phyloP scores from a whole-genome alignment of 2,797 vertebrate species.

The Enteromius anoplus region DNA sequence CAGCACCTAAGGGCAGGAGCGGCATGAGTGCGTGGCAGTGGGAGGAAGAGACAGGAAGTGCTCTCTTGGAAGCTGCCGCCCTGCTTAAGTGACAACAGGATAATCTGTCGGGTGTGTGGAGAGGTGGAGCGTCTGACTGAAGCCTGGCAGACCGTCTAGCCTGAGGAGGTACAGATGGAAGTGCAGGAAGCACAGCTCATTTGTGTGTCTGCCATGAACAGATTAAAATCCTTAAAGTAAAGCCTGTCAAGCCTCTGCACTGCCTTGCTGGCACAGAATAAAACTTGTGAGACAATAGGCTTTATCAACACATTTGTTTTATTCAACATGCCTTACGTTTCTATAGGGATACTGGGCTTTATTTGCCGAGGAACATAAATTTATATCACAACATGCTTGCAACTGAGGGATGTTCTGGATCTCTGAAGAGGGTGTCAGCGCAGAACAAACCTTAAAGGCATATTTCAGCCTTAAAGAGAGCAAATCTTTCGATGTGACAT shows the following conservation, averaged over 20 bases:
- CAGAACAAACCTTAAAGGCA: conserved; percentile 16
- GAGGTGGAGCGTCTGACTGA: conserved; percentile 48
- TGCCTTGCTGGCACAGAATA: conserved; percentile 5
- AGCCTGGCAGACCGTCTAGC: conserved; percentile 43
- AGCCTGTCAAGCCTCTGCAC: conserved; percentile 11
- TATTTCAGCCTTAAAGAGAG: conserved; percentile 19
- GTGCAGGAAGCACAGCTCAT: conserved; percentile 57
- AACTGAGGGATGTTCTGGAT: neutral
- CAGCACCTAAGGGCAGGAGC: conserved; percentile 39
- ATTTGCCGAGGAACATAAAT: neutral
- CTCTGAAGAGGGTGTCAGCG: conserved; percentile 20
- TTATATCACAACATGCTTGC: neutral
- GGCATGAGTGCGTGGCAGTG: neutral
- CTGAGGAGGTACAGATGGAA: conserved; percentile 40
- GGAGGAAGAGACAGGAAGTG: conserved; percentile 32
- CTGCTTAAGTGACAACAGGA: conserved; percentile 49
- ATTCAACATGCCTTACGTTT: neutral
- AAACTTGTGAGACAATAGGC: conserved; percentile 3
- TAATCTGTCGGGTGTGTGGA: conserved; percentile 60
- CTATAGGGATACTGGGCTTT: neutral
- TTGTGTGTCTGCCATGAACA: conserved; percentile 24
- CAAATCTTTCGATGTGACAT: neutral
- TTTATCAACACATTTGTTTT: conserved; percentile 8
- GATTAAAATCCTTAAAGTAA: conserved; percentile 43
- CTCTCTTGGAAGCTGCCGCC: conserved; percentile 45